Conservation (phyloP, 2,888 invertebrate species). For the Apeira syringaria region DNA sequence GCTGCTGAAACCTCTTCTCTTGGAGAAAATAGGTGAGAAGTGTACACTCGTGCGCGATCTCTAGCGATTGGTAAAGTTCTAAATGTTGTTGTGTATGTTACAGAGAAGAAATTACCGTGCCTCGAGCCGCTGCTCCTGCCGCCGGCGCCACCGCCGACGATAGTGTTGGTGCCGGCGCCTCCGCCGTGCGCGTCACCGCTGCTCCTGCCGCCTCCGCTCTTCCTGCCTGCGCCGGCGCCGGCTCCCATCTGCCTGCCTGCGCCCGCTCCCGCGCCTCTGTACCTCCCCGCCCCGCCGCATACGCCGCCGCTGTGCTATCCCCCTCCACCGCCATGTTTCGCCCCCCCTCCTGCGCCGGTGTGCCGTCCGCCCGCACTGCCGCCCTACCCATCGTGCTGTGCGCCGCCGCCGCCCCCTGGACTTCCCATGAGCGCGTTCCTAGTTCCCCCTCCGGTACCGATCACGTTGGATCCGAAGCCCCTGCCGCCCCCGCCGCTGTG, state of each 20-base stretch:
- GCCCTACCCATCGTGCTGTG: conserved; percentile 29
- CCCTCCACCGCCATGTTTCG: conserved; percentile 29
- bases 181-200: conserved; percentile 48
- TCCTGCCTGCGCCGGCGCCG: conserved; percentile 34
- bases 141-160: conserved; percentile 54
- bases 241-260: conserved; percentile 30
- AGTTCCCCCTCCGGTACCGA: conserved; percentile 64
- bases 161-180: conserved; percentile 62
- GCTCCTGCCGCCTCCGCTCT: conserved; percentile 44
- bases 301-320: conserved; percentile 29
- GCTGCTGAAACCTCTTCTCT: conserved; percentile 61
- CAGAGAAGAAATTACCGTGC: conserved; percentile 34
- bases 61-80: too few species aligned
- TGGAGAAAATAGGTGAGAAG: conserved; percentile 55
- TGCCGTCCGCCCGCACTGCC: conserved; percentile 49
- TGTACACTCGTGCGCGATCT: too few species aligned
- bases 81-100: background rate
- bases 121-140: conserved; percentile 39
- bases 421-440: conserved; percentile 69
- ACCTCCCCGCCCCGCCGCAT: conserved; percentile 31
- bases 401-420: conserved; percentile 47
- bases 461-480: conserved; percentile 65
- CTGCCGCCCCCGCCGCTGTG: conserved; percentile 32
- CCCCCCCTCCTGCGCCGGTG: too few species aligned
- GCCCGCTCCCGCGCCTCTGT: conserved; percentile 27